phyloP scores from a whole-genome alignment of 2,888 invertebrate species.

The Meteorus cinctellus region DNA sequence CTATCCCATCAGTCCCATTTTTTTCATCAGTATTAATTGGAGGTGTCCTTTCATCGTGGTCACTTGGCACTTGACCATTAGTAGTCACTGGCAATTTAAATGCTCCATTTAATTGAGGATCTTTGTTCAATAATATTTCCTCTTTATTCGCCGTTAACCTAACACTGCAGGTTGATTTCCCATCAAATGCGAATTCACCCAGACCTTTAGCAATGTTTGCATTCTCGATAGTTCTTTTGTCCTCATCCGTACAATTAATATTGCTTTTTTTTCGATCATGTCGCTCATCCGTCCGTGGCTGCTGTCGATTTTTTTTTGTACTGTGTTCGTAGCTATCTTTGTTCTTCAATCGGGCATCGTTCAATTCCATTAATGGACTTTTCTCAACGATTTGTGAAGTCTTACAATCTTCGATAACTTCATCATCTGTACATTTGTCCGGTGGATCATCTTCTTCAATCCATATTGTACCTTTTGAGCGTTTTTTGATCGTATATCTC shows the following conservation, averaged over 20 bases:
- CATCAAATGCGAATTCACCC: conserved; percentile 14
- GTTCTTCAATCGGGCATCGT: conserved; percentile 40
- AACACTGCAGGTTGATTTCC: conserved; percentile 13
- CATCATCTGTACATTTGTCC: conserved; percentile 57
- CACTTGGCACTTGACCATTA: background rate
- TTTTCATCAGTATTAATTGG: conserved; percentile 34
- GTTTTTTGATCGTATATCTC: conserved; percentile 69
- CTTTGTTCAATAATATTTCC: conserved; percentile 30
- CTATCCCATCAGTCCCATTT: conserved; percentile 23
- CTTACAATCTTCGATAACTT: conserved; percentile 49
- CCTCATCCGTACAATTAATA: background rate
- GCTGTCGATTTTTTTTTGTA: conserved; percentile 46
- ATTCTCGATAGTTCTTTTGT: conserved; percentile 38
- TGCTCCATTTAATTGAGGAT: conserved; percentile 27
- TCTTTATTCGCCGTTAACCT: conserved; percentile 22
- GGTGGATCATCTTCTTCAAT: conserved; percentile 67
- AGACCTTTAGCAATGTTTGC: conserved; percentile 2
- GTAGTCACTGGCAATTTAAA: conserved; percentile 17
- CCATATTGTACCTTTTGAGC: conserved; percentile 71
- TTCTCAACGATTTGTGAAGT: conserved; percentile 42
- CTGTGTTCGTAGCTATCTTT: conserved; percentile 48
- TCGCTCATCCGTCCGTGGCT: conserved; percentile 47
- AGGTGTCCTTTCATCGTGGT: background rate
- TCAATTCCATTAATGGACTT: conserved; percentile 42
- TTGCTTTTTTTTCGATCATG: conserved; percentile 41